Evolutionary conservation across 2,113 vertebrate species (phyloP).

Genomic region (Phaethon lepturus): DNA sequence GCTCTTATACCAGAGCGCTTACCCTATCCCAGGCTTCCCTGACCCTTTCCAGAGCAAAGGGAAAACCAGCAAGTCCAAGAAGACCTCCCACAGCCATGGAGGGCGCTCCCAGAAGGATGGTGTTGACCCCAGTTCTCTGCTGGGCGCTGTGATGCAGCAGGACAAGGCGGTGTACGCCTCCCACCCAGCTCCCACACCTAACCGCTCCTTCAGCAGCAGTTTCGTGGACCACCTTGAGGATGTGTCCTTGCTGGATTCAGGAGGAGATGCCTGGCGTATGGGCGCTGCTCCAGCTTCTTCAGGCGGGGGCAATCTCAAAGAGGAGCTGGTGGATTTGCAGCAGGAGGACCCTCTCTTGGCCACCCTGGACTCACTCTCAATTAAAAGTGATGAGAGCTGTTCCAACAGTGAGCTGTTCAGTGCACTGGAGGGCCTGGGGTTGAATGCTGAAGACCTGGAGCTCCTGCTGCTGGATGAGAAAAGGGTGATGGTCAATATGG

Average conservation of each 20-base stretch:
- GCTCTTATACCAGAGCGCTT: slow-evolving; percentile 80
- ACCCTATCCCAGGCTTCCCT: slow-evolving; percentile 25
- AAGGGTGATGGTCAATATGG: slow-evolving; percentile 78
- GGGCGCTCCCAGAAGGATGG: slow-evolving; percentile 33
- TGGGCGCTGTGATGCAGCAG: slow-evolving; percentile 76
- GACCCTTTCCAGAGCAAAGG: slow-evolving; percentile 58
- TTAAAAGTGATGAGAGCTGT: slow-evolving; percentile 71
- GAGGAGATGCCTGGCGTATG: slow-evolving; percentile 44
- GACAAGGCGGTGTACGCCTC: slow-evolving; percentile 62
- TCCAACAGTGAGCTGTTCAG: slow-evolving; percentile 78
- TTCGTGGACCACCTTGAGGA: slow-evolving; percentile 27
- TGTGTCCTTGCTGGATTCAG: neutral
- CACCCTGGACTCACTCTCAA: slow-evolving; percentile 78
- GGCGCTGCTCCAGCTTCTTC: neutral
- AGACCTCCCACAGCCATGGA: neutral
- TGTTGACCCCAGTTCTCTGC: slow-evolving; percentile 70
- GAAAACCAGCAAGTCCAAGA: slow-evolving; percentile 74
- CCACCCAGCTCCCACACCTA: slow-evolving; percentile 58
- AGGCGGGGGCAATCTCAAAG: neutral
- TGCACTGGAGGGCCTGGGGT: slow-evolving; percentile 77
- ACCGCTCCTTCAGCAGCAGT: slow-evolving; percentile 53
- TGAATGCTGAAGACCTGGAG: slow-evolving; percentile 82
- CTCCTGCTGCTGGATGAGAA: slow-evolving; percentile 82
- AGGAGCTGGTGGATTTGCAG: neutral
- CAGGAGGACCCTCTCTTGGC: slow-evolving; percentile 73